Evolutionary conservation across 2,797 vertebrate species (phyloP).

Genomic region (Simalia tracyae): DNA sequence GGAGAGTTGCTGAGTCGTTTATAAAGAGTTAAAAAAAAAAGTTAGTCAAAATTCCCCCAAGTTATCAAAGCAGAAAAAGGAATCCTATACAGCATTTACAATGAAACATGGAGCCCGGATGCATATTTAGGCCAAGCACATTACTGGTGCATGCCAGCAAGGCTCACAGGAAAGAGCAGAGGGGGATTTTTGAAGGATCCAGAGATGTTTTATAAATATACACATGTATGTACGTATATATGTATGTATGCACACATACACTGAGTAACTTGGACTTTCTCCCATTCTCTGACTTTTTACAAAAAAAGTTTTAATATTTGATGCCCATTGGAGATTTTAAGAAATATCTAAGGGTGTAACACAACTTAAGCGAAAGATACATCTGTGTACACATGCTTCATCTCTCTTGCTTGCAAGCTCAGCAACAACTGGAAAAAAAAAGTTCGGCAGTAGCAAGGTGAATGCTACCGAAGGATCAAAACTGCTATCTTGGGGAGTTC

Average conservation of each 20-base stretch:
- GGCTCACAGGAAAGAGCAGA: conserved; percentile 55
- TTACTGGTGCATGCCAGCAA: conserved; percentile 62
- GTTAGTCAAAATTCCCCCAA: conserved; percentile 57
- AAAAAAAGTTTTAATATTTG: conserved; percentile 16
- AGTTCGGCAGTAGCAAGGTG: conserved; percentile 39
- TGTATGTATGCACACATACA: neutral
- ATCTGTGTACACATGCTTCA: neutral
- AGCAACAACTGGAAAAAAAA: conserved; percentile 55
- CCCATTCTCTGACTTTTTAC: conserved; percentile 24
- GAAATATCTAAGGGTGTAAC: conserved; percentile 12
- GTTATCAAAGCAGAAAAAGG: conserved; percentile 67
- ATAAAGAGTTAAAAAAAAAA: conserved; percentile 59
- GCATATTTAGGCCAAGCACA: conserved; percentile 67
- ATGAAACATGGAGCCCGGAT: conserved; percentile 70
- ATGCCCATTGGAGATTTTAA: conserved; percentile 8
- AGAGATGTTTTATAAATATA: conserved; percentile 22
- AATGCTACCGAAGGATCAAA: neutral
- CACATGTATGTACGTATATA: neutral
- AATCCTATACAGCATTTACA: conserved; percentile 82
- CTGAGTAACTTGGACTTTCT: neutral
- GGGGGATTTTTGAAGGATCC: conserved; percentile 25
- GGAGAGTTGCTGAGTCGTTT: conserved; percentile 45
- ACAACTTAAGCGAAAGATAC: conserved; percentile 25
- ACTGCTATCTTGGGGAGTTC: conserved; percentile 31
- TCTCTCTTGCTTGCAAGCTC: conserved; percentile 26